Conservation (phyloP, 2,113 vertebrate species). For the Ophthalmolycus amberensis region DNA sequence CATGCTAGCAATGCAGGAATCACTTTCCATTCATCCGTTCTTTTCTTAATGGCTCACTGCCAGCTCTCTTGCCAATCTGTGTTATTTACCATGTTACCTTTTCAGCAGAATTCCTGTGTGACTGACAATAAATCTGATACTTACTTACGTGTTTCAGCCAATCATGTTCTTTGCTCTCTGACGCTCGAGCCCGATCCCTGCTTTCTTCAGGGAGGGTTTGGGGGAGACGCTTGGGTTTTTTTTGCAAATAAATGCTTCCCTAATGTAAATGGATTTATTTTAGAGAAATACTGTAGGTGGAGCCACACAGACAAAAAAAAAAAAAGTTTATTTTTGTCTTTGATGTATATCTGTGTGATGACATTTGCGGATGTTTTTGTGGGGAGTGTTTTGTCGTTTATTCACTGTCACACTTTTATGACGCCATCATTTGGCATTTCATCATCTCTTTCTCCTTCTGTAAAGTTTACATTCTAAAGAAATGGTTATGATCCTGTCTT, state of each 20-base stretch:
- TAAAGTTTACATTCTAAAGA: conserved; percentile 81
- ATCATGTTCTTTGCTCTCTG: conserved; percentile 45
- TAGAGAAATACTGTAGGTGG: conserved; percentile 67
- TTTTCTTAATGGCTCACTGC: conserved; percentile 47
- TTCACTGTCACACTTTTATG: conserved; percentile 75
- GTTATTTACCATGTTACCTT: conserved; percentile 66
- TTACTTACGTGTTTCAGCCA: conserved; percentile 50
- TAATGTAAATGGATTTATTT: conserved; percentile 77
- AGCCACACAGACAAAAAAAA: conserved; percentile 66
- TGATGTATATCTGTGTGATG: conserved; percentile 77
- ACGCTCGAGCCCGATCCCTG: conserved; percentile 26
- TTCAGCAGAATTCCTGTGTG: conserved; percentile 59
- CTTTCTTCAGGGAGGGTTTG: conserved; percentile 38
- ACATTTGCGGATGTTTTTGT: conserved; percentile 78
- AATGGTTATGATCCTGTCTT: conserved; percentile 73
- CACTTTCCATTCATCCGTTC: conserved; percentile 25
- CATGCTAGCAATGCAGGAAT: conserved; percentile 40
- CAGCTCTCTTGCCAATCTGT: conserved; percentile 70
- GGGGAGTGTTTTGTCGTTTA: conserved; percentile 79
- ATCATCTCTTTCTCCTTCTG: conserved; percentile 72
- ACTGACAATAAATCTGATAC: conserved; percentile 41
- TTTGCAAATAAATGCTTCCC: conserved; percentile 74
- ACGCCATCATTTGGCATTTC: conserved; percentile 72
- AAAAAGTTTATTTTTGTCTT: conserved; percentile 78
- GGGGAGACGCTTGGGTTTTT: conserved; percentile 33